Evolutionary conservation across 2,113 vertebrate species (phyloP), one percentile per base, ranked within the genome.

Genomic region (Callithrix jacchus): DNA sequence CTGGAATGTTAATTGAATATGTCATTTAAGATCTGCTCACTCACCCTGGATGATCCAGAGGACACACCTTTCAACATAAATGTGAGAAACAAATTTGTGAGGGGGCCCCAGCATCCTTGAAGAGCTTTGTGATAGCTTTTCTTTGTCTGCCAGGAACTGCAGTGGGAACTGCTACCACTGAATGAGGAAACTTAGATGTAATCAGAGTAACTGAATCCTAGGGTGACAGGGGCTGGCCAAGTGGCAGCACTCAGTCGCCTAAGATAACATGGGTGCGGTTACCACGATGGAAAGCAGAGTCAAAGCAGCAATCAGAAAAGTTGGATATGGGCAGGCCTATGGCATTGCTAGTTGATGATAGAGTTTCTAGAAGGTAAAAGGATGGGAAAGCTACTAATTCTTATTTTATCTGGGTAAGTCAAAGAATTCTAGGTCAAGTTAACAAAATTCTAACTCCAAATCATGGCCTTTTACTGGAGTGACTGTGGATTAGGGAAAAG

Each of bases 271-370:
- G 8, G 23, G 7, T 40, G 16, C 81, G 23, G 14, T 54, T 74
- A 42, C 27, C 7, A 3, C 52, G 9, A 11, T 2, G 17, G 32
- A 45, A 77, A 71, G 32, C 6, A 32, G 10, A 74, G n/a, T 21
- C 20, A 49, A 52, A 61, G 5, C 1, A 23, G 37, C 21, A 8
- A 20, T 81, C 47, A 70, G 37, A 35, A 23, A 20, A 20, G 10
- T 42, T 45, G 49, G 40, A 37, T n/a, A n/a, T 35, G 49, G 17
- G 20, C 17, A 35, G 10, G 49, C 8, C 23, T 32, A 1, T 20
- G 30, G 20, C n/a, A 21, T 2, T 49, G 9, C 12, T 81, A 5
- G 0, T 42, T 47, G 12, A 52, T 71, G 23, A 16, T 0, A 2
- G 58, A 73, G 21, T 68, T 66, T 32, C 37, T 74, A 21, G 12